Conservation (phyloP, 2,888 invertebrate species). For the Kuschelorhynchus macadamiae region DNA sequence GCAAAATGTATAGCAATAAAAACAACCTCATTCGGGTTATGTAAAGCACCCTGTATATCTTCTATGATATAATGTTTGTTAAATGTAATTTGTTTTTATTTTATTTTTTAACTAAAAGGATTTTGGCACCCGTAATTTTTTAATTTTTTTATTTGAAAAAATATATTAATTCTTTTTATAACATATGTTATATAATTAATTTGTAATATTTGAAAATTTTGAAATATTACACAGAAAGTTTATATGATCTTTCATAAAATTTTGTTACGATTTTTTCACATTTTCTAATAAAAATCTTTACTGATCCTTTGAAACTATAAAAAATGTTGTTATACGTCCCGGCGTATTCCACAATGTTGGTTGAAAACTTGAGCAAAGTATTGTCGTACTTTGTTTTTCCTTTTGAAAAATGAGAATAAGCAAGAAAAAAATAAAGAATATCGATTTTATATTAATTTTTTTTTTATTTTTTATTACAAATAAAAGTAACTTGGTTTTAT, state of each 20-base stretch:
- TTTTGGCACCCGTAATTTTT: slow-evolving; percentile 26
- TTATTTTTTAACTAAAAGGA: background rate
- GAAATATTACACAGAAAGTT: slow-evolving; percentile 7
- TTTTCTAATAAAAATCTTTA: slow-evolving; percentile 16
- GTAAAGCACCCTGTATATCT: slow-evolving; percentile 41
- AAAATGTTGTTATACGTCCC: background rate
- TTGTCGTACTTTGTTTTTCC: slow-evolving; percentile 11
- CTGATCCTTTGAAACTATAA: background rate
- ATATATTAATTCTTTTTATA: too few relatives aligned
- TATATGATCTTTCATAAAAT: slow-evolving; percentile 8
- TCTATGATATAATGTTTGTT: slow-evolving; percentile 22
- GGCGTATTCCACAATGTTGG: slow-evolving; percentile 2
- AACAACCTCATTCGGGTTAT: background rate
- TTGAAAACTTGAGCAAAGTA: slow-evolving; percentile 13
- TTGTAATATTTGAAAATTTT: background rate
- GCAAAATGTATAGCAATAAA: slow-evolving; percentile 26
- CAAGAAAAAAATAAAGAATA: slow-evolving; percentile 18
- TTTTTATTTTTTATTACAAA: slow-evolving; percentile 58
- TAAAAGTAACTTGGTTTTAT: slow-evolving; percentile 56
- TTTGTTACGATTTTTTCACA: slow-evolving; percentile 26
- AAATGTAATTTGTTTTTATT: too few relatives aligned
- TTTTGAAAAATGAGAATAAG: slow-evolving; percentile 14
- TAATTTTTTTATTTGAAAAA: too few relatives aligned
- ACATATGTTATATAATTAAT: background rate
- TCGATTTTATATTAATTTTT: slow-evolving; percentile 19